Evolutionary conservation across 2,888 invertebrate species (phyloP).

Genomic region (Torymus texanus): DNA sequence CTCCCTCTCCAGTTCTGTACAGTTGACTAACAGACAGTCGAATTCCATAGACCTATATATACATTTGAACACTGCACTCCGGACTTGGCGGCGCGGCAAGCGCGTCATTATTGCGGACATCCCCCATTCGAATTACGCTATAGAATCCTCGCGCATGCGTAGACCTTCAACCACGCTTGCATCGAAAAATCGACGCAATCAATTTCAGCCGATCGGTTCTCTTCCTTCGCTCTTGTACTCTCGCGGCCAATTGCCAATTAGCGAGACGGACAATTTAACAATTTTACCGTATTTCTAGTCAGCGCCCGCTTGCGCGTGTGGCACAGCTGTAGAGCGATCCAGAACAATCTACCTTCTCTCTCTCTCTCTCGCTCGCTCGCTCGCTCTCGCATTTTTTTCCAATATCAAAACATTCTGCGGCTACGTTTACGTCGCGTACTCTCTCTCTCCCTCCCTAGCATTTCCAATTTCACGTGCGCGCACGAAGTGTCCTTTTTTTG

Average conservation of each 20-base stretch:
- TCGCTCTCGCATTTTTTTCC: not conserved
- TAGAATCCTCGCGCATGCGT: too few relatives aligned
- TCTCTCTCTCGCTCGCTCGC: not conserved
- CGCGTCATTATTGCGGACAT: not conserved
- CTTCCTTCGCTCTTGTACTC: not conserved
- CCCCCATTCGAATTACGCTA: constrained; percentile 4
- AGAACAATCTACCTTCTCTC: not conserved
- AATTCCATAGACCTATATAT: too few relatives aligned
- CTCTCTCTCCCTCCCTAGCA: not conserved
- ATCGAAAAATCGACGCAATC: constrained; percentile 38
- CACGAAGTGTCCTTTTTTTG: constrained; percentile 12
- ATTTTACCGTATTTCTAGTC: constrained; percentile 22
- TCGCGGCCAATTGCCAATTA: constrained; percentile 40
- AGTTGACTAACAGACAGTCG: not conserved
- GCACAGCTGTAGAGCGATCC: not conserved
- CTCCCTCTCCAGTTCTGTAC: constrained; percentile 4
- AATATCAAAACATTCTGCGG: constrained; percentile 35
- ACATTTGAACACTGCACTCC: too few relatives aligned
- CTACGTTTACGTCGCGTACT: not conserved
- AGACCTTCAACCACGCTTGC: not conserved
- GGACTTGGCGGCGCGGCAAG: too few relatives aligned
- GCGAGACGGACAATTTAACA: constrained; percentile 40
- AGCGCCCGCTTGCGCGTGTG: not conserved
- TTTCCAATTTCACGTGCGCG: constrained; percentile 37
- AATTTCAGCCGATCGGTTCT: constrained; percentile 15